phyloP scores from a whole-genome alignment of 64 coral and sea anemone genomes.

The Montipora foliosa region DNA sequence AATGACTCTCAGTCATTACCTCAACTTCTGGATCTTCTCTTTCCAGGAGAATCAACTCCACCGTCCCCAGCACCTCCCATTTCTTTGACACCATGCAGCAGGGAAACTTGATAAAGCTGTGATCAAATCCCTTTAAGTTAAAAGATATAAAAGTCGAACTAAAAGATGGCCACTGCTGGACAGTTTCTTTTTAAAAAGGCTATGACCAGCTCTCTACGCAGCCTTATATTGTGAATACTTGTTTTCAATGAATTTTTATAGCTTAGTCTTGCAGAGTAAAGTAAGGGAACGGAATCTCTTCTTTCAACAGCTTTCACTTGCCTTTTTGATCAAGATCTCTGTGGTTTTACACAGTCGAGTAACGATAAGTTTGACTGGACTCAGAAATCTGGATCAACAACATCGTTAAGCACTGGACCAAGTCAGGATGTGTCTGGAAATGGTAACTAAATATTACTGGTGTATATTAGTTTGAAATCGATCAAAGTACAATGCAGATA shows the following conservation, averaged over 20 bases:
- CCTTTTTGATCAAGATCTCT: neutral
- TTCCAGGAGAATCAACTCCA: neutral
- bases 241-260: neutral
- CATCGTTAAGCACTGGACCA: constrained; percentile 25
- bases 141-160: constrained; percentile 1
- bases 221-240: neutral
- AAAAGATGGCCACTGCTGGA: neutral
- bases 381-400: constrained; percentile 7
- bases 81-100: neutral
- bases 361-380: neutral
- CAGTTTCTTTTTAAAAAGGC: neutral
- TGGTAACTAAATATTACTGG: neutral
- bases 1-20: neutral
- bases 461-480: neutral
- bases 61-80: neutral
- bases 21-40: neutral
- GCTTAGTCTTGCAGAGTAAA: neutral
- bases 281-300: neutral
- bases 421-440: constrained; percentile 19
- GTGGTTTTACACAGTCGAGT: neutral
- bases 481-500: neutral
- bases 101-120: neutral
- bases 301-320: neutral
- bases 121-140: neutral
- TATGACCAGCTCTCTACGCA: neutral